phyloP scores from a whole-genome alignment of 1,140 invertebrate genomes.

The Aplysia californica region DNA sequence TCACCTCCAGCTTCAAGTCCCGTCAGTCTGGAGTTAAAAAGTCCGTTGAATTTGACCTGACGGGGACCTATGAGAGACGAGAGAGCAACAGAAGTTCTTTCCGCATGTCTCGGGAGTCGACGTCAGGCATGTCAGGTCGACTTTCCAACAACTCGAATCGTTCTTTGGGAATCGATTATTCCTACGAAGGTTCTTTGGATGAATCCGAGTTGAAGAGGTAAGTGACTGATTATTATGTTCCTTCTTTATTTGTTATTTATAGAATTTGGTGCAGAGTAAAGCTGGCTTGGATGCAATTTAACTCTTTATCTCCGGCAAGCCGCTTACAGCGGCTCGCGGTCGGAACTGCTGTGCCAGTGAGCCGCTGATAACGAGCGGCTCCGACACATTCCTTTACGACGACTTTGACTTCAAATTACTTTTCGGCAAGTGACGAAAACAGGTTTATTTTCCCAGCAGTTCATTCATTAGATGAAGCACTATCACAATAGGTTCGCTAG shows the following conservation, averaged over 20 bases:
- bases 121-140: background rate
- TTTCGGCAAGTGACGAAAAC: too few relatives aligned
- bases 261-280: background rate
- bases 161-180: constrained; percentile 51
- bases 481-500: too few relatives aligned
- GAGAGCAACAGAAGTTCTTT: constrained; percentile 10
- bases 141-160: background rate
- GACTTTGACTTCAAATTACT: too few relatives aligned
- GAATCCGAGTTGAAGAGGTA: constrained; percentile 22
- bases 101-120: constrained; percentile 9
- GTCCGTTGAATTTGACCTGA: constrained; percentile 42
- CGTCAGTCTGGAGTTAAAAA: constrained; percentile 37
- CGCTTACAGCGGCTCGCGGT: too few relatives aligned
- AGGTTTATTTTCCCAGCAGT: too few relatives aligned
- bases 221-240: background rate
- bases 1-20: constrained; percentile 28
- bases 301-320: too few relatives aligned
- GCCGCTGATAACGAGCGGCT: too few relatives aligned
- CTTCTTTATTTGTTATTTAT: background rate
- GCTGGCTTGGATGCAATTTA: too few relatives aligned
- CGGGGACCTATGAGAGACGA: constrained; percentile 29
- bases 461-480: too few relatives aligned
- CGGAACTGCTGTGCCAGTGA: too few relatives aligned
- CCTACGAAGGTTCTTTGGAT: constrained; percentile 43
- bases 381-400: too few relatives aligned